Percentiles rank a stretch among this genome's conserved stretches.
Conservation (phyloP, 92 coral and sea anemone genomes). For the Galaxea fascicularis region DNA sequence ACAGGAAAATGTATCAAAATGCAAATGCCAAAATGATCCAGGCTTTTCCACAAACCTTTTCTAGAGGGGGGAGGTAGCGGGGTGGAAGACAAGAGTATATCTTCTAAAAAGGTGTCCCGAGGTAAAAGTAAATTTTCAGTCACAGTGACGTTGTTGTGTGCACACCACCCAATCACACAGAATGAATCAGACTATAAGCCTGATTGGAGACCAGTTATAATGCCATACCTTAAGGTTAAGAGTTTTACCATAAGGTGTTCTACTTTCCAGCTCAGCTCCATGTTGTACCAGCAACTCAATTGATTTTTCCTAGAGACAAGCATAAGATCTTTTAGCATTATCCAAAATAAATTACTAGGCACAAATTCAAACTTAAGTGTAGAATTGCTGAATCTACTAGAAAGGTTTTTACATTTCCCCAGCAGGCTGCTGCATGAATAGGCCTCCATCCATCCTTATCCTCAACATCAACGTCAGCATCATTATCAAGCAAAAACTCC, state of each 20-base stretch:
- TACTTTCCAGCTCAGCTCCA: slow-evolving; percentile 94
- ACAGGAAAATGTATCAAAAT: no score
- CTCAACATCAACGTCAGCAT: slow-evolving; percentile 83
- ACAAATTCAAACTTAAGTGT: not conserved
- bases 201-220: not conserved
- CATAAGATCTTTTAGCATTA: not conserved
- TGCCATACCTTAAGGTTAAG: slow-evolving; percentile 76
- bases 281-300: slow-evolving; percentile 87
- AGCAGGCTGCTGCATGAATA: slow-evolving; percentile 96
- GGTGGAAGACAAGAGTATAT: not conserved
- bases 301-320: slow-evolving; percentile 66
- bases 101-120: not conserved
- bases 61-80: no score
- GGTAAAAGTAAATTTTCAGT: not conserved
- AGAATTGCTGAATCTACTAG: no score
- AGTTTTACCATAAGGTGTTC: slow-evolving; percentile 85
- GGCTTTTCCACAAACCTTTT: no score
- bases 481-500: slow-evolving; percentile 88
- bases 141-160: no score
- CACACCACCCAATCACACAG: not conserved
- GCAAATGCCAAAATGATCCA: no score
- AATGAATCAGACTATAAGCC: not conserved
- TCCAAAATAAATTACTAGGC: not conserved
- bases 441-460: slow-evolving; percentile 99
- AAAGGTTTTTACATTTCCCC: slow-evolving; percentile 87